A percentile compares a stretch with the other conserved stretches of the same genome.
phyloP scores from a whole-genome alignment of 2,113 vertebrate species.

The Otus sunia region DNA sequence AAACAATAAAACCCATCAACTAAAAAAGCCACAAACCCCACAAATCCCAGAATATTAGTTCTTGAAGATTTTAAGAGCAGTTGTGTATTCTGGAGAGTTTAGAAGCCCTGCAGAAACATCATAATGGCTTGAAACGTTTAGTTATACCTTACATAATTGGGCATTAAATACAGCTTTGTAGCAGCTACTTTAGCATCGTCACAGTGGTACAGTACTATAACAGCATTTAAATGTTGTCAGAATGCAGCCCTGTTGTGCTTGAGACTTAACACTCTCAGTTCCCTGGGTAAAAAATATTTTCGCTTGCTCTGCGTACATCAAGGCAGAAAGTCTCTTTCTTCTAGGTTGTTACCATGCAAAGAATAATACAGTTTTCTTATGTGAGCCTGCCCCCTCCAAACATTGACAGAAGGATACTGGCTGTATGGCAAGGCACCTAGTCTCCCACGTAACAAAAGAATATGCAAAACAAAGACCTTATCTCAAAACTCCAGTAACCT shows the following conservation, averaged over 20 bases:
- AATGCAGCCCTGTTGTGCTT: neutral
- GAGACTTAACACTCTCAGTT: neutral
- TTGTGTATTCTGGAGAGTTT: neutral
- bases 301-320: neutral
- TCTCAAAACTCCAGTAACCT: neutral
- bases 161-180: neutral
- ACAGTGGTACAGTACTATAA: neutral
- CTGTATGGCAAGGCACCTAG: neutral
- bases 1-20: neutral
- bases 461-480: neutral
- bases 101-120: neutral
- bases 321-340: neutral
- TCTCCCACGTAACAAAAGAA: neutral
- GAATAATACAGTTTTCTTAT: neutral
- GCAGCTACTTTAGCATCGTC: neutral
- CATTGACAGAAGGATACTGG: accelerated
- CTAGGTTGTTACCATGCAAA: neutral
- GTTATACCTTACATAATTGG: neutral
- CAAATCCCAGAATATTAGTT: neutral
- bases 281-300: neutral
- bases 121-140: neutral
- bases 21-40: neutral
- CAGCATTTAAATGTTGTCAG: neutral
- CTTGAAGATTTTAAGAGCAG: neutral
- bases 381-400: neutral